phyloP scores from a whole-genome alignment of 53 echinoderm and acorn worm species.

The Paelopatides confundens region DNA sequence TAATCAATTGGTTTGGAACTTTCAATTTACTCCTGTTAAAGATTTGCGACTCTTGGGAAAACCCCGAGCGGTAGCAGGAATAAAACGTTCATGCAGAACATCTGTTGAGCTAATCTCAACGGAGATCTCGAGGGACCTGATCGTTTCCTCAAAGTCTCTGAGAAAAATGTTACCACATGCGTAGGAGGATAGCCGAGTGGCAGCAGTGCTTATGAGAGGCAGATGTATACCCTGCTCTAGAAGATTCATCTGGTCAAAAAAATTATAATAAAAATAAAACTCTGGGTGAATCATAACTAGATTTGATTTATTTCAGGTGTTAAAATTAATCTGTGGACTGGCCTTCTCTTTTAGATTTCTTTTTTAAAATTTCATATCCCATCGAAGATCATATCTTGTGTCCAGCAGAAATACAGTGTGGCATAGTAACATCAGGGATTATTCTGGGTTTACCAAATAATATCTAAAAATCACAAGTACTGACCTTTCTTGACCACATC shows the following conservation, averaged over 20 bases:
- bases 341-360: no score
- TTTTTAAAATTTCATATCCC: no score
- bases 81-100: slow-evolving; percentile 12
- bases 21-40: slow-evolving; percentile 3
- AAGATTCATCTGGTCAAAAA: background rate
- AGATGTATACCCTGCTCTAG: background rate
- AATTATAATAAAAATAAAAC: no score
- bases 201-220: background rate
- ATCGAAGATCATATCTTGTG: no score
- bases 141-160: background rate
- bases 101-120: slow-evolving; percentile 36
- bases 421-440: no score
- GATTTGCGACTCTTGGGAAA: background rate
- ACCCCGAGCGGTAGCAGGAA: background rate
- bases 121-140: background rate
- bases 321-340: no score
- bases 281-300: no score
- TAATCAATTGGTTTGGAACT: slow-evolving; percentile 34
- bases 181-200: background rate
- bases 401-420: no score
- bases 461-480: no score
- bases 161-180: background rate
- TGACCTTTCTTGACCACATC: no score
- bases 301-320: no score
- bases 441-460: no score